Evolutionary conservation across 2,797 vertebrate species (phyloP).

Genomic region (Enteromius thamalakanensis): DNA sequence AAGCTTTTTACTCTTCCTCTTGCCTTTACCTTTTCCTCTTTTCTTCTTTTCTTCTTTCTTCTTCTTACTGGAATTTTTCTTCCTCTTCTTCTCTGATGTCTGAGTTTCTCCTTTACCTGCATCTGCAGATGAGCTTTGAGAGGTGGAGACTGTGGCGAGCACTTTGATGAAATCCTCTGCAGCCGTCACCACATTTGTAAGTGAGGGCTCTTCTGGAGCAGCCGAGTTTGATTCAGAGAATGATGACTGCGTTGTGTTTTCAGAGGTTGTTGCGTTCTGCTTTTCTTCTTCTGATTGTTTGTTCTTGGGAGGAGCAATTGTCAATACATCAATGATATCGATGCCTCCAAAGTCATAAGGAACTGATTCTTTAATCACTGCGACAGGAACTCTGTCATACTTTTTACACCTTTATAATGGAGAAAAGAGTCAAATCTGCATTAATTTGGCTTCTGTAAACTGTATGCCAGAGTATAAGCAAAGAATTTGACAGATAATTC

Average conservation of each 20-base stretch:
- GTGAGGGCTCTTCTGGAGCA: conserved; percentile 69
- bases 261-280: conserved; percentile 56
- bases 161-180: conserved; percentile 81
- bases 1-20: conserved; percentile 70
- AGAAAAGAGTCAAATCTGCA: conserved; percentile 22
- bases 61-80: conserved; percentile 77
- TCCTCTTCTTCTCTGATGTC: conserved; percentile 67
- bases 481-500: background rate
- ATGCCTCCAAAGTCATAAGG: conserved; percentile 85
- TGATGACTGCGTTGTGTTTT: conserved; percentile 60
- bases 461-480: background rate
- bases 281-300: conserved; percentile 54
- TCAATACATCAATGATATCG: conserved; percentile 81
- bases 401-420: conserved; percentile 80
- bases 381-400: conserved; percentile 83
- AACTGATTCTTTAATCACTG: conserved; percentile 81
- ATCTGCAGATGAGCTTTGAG: conserved; percentile 74
- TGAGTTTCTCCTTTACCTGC: conserved; percentile 66
- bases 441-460: background rate
- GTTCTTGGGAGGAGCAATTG: conserved; percentile 65
- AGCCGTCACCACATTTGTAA: conserved; percentile 73
- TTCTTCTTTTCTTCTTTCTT: conserved; percentile 72
- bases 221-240: conserved; percentile 58
- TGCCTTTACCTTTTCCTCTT: conserved; percentile 72
- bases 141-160: conserved; percentile 82